Conservation (phyloP, 2,797 vertebrate species). For the Pseudochirops cupreus region DNA sequence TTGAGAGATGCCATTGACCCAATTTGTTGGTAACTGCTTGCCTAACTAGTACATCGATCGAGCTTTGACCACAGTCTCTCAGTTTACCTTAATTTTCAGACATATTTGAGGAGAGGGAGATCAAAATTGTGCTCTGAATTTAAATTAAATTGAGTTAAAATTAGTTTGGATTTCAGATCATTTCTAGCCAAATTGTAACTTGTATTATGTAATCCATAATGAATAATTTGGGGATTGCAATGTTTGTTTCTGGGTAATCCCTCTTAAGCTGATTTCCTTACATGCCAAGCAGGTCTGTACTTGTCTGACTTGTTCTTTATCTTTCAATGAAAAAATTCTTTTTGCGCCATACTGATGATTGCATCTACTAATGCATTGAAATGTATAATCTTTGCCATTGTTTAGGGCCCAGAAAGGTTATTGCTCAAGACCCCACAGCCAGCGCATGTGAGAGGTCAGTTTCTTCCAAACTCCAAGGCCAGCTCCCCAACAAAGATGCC, state of each 20-base stretch:
- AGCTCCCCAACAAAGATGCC: not conserved
- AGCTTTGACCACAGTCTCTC: not conserved
- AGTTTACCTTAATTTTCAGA: not conserved
- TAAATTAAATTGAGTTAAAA: constrained; percentile 23
- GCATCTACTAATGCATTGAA: not conserved
- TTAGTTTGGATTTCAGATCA: not conserved
- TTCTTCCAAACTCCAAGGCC: not conserved
- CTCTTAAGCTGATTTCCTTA: constrained; percentile 32
- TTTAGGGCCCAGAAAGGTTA: not conserved
- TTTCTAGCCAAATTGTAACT: constrained; percentile 10
- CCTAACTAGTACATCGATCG: not conserved
- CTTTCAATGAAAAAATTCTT: constrained; percentile 65
- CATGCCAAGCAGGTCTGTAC: not conserved
- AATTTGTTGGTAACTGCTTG: not conserved
- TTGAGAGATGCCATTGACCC: not conserved
- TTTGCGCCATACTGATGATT: not conserved
- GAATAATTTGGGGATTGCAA: not conserved
- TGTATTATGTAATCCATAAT: no score
- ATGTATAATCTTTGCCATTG: not conserved
- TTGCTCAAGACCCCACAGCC: not conserved
- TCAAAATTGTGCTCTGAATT: constrained; percentile 19
- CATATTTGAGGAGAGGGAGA: not conserved
- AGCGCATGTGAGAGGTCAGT: not conserved
- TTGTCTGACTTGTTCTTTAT: constrained; percentile 55
- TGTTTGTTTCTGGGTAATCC: constrained; percentile 54